Percentiles rank a stretch among this genome's conserved stretches.
Conservation (phyloP, 1,140 invertebrate genomes). For the Eulimnadia texana region DNA sequence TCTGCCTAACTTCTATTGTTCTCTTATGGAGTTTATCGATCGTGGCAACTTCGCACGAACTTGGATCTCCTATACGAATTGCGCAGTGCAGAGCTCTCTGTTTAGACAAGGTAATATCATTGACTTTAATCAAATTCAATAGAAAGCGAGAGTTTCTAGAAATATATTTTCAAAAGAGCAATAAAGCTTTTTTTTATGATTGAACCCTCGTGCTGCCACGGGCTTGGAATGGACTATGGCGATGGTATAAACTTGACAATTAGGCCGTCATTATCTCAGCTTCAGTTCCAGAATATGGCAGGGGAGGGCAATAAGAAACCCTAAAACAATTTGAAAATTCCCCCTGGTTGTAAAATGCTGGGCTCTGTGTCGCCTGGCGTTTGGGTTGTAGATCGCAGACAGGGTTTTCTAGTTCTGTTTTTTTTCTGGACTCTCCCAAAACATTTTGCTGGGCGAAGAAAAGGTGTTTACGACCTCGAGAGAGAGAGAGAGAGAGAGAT, state of each 20-base stretch:
- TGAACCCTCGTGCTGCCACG: neutral
- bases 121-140: too few species aligned
- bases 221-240: neutral
- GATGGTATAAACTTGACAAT: too few species aligned
- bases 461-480: too few species aligned
- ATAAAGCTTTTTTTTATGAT: too few species aligned
- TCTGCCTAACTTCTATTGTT: neutral
- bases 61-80: conserved; percentile 46
- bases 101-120: conserved; percentile 50
- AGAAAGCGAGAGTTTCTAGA: neutral
- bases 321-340: neutral
- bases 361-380: too few species aligned
- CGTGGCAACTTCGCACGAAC: conserved; percentile 34
- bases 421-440: too few species aligned
- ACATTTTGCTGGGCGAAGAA: too few species aligned
- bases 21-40: neutral
- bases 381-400: too few species aligned
- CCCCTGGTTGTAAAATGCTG: too few species aligned
- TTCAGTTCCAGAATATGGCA: neutral
- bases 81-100: conserved; percentile 49
- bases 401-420: too few species aligned
- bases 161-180: neutral
- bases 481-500: too few species aligned
- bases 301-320: neutral
- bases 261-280: neutral